Evolutionary conservation across 2,797 vertebrate species (phyloP), one percentile per base, ranked within the genome.

Genomic region (Eulemur rubriventer): DNA sequence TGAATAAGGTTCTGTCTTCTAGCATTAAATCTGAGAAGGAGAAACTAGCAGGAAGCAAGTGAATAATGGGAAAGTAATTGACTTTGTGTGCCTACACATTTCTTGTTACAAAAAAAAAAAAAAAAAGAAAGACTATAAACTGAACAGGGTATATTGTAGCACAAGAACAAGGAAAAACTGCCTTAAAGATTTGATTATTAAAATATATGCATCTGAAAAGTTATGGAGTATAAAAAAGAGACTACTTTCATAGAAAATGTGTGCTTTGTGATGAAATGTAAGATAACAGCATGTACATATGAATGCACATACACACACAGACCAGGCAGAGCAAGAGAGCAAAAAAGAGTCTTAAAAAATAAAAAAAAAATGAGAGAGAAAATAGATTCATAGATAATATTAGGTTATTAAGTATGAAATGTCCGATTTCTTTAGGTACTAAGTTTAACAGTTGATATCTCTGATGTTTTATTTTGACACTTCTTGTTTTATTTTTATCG

Each of bases 21-120:
- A 50, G 30, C 17, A 84, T 89, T 92, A 82, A 91, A 78, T 79
- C 50, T 93, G 63, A 84, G 22, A 52, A 46, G 50, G 6, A 93
- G 14, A 91, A 95, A 43, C 48, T 63, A 63, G 57, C 30, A 43
- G 13, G 17, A 80, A 97, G 85, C 24, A 93, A 80, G 30, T 89
- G 24, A 30, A n/a, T 92, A 96, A 92, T 70, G 57, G 43, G 16
- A 65, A 95, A 91, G 2, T 80, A 91, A 95, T 85, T 94, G 86
- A 48, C 48, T 94, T 57, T 24, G 13, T 67, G 14, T 67, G 81
- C 52, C 5, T 88, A 17, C 14, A 76, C 6, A 67, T 6, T 52
- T 16, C 28, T 65, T 78, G 6, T 81, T 83, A 7, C 35, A 43
- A n/a, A 81, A 79, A 88, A n/a, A 57, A 43, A 38, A 50, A 63